These are phyloP conservation scores for Macroramphosus scolopax DNA, from an alignment of 2,797 vertebrate species.

Conservation along the genomic window DNA sequence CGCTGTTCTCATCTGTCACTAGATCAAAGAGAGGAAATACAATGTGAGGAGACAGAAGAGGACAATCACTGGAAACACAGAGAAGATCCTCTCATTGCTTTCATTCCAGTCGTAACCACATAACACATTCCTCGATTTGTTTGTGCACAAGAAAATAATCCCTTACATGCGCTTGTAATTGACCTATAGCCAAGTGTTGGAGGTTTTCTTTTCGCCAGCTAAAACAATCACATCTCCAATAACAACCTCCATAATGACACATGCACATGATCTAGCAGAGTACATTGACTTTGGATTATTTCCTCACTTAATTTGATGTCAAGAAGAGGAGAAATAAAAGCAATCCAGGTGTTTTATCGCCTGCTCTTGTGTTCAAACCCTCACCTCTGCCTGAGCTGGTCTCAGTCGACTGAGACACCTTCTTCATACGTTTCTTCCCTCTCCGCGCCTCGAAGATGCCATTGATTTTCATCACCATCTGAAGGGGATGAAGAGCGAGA, in stretches of 20 bases:
- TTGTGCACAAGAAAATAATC: constrained; percentile 10
- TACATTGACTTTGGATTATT: too few species aligned
- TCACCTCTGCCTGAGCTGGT: constrained; percentile 92
- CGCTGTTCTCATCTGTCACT: constrained; percentile 97
- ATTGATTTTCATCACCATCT: constrained; percentile 96
- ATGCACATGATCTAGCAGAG: too few species aligned
- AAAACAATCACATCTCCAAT: constrained; percentile 3
- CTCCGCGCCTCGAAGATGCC: constrained; percentile 90
- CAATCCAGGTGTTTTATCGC: too few species aligned
- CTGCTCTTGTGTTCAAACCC: too few species aligned
- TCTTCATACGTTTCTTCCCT: constrained; percentile 94
- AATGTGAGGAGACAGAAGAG: constrained; percentile 14
- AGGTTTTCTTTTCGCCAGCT: background rate
- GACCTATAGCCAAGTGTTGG: background rate
- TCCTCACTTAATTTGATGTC: too few species aligned
- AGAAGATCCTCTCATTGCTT: constrained; percentile 15
- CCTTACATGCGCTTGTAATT: background rate
- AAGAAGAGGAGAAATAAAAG: background rate
- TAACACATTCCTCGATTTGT: constrained; percentile 13
- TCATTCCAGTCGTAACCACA: constrained; percentile 13
- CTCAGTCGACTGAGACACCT: constrained; percentile 89
- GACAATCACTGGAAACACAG: constrained; percentile 28
- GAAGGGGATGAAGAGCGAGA: constrained; percentile 55
- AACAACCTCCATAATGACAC: background rate
- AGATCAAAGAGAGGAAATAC: constrained; percentile 19